Evolutionary conservation across 35 echinoderm and acorn worm genomes (phyloP), one percentile per base, ranked within the genome.

Genomic region (Ophioderma brevispina): DNA sequence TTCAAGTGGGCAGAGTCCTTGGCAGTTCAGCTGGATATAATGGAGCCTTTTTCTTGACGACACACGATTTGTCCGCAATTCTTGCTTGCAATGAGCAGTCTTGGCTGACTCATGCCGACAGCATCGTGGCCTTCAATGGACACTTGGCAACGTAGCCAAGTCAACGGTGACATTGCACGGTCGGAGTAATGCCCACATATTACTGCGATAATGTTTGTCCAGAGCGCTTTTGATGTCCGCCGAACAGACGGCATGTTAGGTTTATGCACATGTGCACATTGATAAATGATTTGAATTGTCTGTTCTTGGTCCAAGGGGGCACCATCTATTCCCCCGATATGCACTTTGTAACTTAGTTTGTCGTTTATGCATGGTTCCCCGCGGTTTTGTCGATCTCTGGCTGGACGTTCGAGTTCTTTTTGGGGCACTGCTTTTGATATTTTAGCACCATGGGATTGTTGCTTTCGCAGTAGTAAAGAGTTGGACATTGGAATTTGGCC

Each of bases 41-140:
- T n/a, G n/a, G n/a, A n/a, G n/a, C n/a, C 84, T 38, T 93, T 70
- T 34, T 92, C 76, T 37, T 92, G 84, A 35, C 79, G 78, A 89
- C 97, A 99, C 18, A 95, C 90, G 13, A 77, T 91, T n/a, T n/a
- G 80, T 99, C 94, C 21, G 94, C 92, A 59, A 99, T 99, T 86
- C 79, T 79, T 99, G 93, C 75, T 99, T 99, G 89, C 97, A 99
- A 31, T 92, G 75, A 15, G 80, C 33, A 0, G 90, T 88, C 0
- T 55, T 75, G 25, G 97, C 97, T 2, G 76, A 49, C 77, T 88
- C 87, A 77, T 32, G 97, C 97, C 21, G 93, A 88, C 85, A 18
- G 97, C 90, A 76, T 99, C 18, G 78, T 77, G 0, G 80, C 77
- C 33, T 84, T 84, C 1, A 99, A 81, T 0, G 34, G 78, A 93